phyloP scores from a whole-genome alignment of 2,888 invertebrate species.

The Thereva nobilitata region DNA sequence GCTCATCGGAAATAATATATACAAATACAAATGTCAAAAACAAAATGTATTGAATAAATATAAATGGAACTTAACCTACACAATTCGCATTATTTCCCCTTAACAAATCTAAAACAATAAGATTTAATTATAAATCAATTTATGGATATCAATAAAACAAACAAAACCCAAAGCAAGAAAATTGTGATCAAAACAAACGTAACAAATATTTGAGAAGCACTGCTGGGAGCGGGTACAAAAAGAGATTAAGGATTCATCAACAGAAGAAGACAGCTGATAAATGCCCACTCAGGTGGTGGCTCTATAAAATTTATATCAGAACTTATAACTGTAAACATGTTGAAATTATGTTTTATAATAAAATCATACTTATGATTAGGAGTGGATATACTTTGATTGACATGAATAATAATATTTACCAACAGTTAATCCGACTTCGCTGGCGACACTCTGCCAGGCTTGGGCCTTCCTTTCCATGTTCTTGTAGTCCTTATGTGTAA shows the following conservation, averaged over 20 bases:
- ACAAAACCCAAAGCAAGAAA: slow-evolving; percentile 14
- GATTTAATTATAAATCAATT: not conserved
- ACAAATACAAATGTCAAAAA: too few species aligned
- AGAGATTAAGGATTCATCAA: slow-evolving; percentile 3
- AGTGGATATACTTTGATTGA: not conserved
- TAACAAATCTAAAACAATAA: too few species aligned
- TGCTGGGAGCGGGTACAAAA: slow-evolving; percentile 9
- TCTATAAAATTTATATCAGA: too few species aligned
- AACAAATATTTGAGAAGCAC: slow-evolving; percentile 19
- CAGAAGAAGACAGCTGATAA: slow-evolving; percentile 13
- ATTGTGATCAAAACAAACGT: slow-evolving; percentile 23
- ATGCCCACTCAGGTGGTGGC: too few species aligned
- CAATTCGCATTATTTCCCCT: too few species aligned
- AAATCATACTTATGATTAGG: too few species aligned
- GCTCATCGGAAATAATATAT: too few species aligned
- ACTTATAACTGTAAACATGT: too few species aligned
- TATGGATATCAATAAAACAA: slow-evolving; percentile 15
- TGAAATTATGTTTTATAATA: too few species aligned
- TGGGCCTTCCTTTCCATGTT: slow-evolving; percentile 56
- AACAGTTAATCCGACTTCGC: slow-evolving; percentile 56
- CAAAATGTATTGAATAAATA: too few species aligned
- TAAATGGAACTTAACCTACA: too few species aligned
- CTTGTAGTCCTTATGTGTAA: slow-evolving; percentile 57
- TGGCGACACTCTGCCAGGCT: slow-evolving; percentile 55
- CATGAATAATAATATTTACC: slow-evolving; percentile 48